Base-by-base conservation (phyloP, 2,888 invertebrate species). In the Leptinotarsa haldemani region DNA sequence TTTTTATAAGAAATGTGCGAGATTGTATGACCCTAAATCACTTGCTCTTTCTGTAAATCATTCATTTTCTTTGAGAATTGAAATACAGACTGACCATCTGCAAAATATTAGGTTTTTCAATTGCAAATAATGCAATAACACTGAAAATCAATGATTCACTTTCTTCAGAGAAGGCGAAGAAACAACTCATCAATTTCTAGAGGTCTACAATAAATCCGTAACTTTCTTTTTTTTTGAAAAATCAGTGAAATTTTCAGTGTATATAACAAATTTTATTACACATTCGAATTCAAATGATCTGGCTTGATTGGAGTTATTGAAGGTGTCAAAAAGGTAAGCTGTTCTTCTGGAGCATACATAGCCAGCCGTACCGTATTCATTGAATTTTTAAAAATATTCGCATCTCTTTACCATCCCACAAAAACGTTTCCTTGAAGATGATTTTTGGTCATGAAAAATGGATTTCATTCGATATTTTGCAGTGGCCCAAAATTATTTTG, bases 261-360 rank as follows among this genome's bases (percentile, higher is more conserved):
- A 40, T 40, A 22, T 20, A 56, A 56, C 20, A 56, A 56, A 20
- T 56, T 56, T 50, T 50, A 50, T 50, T 50, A 16, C 53, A 56
- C 20, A 20, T 22, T 56, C 12, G 15, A 22, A 22, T 56, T 56
- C 40, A 9, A 40, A 9, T 56, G 12, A 13, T 40, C 16, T 40
- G 61, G 30, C n/a, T 7, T 30, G 16, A 40, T 61, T 40, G 30
- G n/a, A 61, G 15, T 40, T n/a, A 7, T 25, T 61, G 16, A 22
- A 61, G 61, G 30, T 69, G 53, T 47, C 63, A 18, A 70, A 53
- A 70, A 77, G 77, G 77, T 78, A 78, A 78, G 77, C 72, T 75
- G 74, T 71, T 74, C 74, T 73, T 74, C 69, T 71, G 63, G 71
- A 75, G 75, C 77, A 77, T 75, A 77, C 77, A 77, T 75, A 77